A percentile compares a stretch with the other conserved stretches of the same genome.
Conservation (phyloP, 1,140 invertebrate species). For the Drosophila malerkotliana region DNA sequence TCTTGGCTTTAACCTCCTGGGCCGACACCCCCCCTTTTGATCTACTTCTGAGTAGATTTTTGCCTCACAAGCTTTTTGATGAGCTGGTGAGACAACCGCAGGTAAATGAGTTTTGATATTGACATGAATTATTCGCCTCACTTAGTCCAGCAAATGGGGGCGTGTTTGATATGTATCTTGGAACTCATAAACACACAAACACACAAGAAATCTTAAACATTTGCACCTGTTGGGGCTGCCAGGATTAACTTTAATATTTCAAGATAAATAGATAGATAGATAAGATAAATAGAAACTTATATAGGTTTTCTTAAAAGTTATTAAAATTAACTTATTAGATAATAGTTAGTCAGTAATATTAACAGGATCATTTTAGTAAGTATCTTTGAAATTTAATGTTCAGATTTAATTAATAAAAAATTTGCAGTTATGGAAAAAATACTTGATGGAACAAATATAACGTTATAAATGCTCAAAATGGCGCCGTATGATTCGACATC, state of each 20-base stretch:
- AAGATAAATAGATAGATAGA: too few species aligned
- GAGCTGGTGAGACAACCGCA: constrained; percentile 62
- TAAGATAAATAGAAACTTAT: too few species aligned
- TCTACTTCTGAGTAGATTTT: constrained; percentile 55
- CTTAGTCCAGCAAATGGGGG: constrained; percentile 59
- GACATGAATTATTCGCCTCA: constrained; percentile 77
- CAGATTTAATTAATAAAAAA: too few species aligned
- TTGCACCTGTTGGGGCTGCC: background rate
- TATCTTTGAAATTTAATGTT: too few species aligned
- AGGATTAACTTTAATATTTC: constrained; percentile 8
- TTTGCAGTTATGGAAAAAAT: too few species aligned
- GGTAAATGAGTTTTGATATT: constrained; percentile 80
- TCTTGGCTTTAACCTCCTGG: background rate
- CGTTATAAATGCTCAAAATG: too few species aligned
- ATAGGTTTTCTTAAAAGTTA: too few species aligned
- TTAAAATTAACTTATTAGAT: too few species aligned
- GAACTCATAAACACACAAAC: background rate
- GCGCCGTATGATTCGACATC: too few species aligned
- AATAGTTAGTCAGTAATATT: too few species aligned
- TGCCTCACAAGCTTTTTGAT: constrained; percentile 46
- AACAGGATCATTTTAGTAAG: too few species aligned
- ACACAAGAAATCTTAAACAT: constrained; percentile 15
- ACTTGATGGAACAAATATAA: too few species aligned
- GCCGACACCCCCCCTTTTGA: constrained; percentile 17
- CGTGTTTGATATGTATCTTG: constrained; percentile 43